Evolutionary conservation across 1,140 invertebrate genomes (phyloP), one percentile per base, ranked within the genome.

Genomic region (Tetranychus urticae): DNA sequence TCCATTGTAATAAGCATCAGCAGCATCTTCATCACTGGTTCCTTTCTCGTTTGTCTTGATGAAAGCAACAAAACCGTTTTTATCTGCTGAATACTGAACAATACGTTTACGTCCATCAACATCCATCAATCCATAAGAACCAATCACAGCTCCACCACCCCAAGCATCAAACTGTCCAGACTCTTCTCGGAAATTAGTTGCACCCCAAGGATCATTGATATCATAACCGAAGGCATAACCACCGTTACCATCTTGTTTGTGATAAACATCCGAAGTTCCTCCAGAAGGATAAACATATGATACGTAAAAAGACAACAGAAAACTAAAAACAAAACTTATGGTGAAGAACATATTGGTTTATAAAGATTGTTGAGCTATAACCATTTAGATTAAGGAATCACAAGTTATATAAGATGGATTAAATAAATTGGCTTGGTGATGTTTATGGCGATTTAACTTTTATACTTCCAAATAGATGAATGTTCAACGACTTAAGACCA

Each of bases 51-150:
- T 64, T 33, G 60, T 62, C 13, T 59, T 58, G 42, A 64, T 62
- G n/a, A 50, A 64, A 31, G 63, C 63, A n/a, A 52, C 34, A 37
- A 64, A 64, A 42, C 63, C 63, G n/a, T 64, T 39, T 31, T 58
- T 56, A 52, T 62, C 63, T 42, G 63, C 63, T 35, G 58, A 62
- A 56, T 66, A 66, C 8, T 65, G 61, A 0, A 66, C 66, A 33
- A 60, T 48, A 37, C 66, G 61, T 7, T 52, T 60, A 23, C 66
- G 47, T 1, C 66, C 66, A 54, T 66, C 66, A 31, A 57, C 58
- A 56, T 66, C 66, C 31, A 63, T 46, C 23, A 66, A 39, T 13
- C 61, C 50, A 59, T 66, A 66, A 14, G 64, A 56, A 14, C 66
- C 66, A 23, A 52, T 33, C 1, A 52, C 50, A 2, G 50, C 8